Evolutionary conservation across 2,113 vertebrate species (phyloP), one percentile per base, ranked within the genome.

Genomic region (Eulemur macaco): DNA sequence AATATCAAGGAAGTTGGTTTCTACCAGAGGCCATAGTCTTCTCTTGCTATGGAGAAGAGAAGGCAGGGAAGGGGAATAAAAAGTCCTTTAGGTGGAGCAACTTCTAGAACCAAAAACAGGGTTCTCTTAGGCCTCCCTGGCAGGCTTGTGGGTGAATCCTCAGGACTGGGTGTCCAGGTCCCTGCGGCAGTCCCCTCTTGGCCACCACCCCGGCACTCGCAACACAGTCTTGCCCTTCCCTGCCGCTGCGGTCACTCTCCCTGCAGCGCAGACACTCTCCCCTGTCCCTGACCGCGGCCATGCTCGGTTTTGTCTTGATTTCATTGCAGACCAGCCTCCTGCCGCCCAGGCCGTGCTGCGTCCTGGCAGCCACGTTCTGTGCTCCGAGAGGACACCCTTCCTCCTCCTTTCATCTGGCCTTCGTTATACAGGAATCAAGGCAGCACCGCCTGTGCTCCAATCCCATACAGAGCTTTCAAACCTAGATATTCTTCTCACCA

Each of bases 331-430:
- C 23, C 50, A n/a, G 15, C 15, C 39, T 69, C 4, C 6, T 45
- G 27, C 9, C 71, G 18, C 31, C 14, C 50, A 17, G 17, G 25
- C 10, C 0, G 3, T 31, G n/a, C 45, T 31, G 3, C 17, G 2
- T 42, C 27, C 50, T 23, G 17, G 80, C 66, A 29, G 73, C 21
- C n/a, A 12, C 8, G 0, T 15, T 47, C 8, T 34, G 39, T 68
- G 76, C 27, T 47, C 37, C 0, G 0, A 14, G 34, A 1, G 12
- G 63, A 58, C n/a, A 8, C 69, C 13, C 18, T 11, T 9, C n/a
- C n/a, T 39, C 39, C 27, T 66, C 29, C 18, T 42, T 3, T 1
- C 8, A 52, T n/a, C n/a, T 34, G 4, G 7, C 14, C 81, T 77
- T 37, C 27, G 23, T 50, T 21, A 3, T 15, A 23, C 0, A 25